phyloP scores from a whole-genome alignment of 2,113 vertebrate species.

The Engystomops pustulosus region DNA sequence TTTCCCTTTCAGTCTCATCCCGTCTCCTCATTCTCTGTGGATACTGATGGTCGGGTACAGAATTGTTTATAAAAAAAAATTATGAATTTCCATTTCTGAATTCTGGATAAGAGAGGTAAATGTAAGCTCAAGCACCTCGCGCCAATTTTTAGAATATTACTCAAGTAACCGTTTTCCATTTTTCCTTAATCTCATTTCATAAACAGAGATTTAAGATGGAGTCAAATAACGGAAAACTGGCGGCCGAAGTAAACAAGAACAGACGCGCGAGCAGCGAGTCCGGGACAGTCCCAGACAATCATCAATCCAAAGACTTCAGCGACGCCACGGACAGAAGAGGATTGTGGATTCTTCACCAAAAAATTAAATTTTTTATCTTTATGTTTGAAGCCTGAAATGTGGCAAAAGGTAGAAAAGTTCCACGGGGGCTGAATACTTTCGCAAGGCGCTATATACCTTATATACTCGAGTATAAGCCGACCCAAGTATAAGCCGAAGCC shows the following conservation, averaged over 20 bases:
- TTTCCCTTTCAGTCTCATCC: background rate
- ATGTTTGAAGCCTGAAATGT: too few species aligned
- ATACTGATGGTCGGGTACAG: background rate
- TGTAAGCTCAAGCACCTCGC: background rate
- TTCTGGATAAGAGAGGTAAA: background rate
- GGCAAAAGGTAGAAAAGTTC: too few species aligned
- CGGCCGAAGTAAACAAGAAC: conserved; percentile 8
- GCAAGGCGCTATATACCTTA: too few species aligned
- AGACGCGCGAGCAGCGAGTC: too few species aligned
- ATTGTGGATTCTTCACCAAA: too few species aligned
- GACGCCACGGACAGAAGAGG: too few species aligned
- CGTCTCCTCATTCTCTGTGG: background rate
- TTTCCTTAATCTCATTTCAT: conserved; percentile 23
- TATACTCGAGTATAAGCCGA: too few species aligned
- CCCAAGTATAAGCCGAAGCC: too few species aligned
- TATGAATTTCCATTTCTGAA: background rate
- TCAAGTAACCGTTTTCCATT: conserved; percentile 11
- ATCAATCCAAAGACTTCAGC: too few species aligned
- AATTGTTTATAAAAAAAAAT: conserved; percentile 2
- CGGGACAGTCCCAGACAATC: too few species aligned
- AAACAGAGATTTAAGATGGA: conserved; percentile 21
- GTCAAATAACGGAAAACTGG: background rate
- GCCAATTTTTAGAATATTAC: background rate
- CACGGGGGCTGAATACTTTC: too few species aligned
- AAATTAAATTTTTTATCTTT: too few species aligned